These are phyloP conservation scores for Platycnemis pennipes DNA, from an alignment of 2,888 invertebrate genomes.

Conservation along the genomic window DNA sequence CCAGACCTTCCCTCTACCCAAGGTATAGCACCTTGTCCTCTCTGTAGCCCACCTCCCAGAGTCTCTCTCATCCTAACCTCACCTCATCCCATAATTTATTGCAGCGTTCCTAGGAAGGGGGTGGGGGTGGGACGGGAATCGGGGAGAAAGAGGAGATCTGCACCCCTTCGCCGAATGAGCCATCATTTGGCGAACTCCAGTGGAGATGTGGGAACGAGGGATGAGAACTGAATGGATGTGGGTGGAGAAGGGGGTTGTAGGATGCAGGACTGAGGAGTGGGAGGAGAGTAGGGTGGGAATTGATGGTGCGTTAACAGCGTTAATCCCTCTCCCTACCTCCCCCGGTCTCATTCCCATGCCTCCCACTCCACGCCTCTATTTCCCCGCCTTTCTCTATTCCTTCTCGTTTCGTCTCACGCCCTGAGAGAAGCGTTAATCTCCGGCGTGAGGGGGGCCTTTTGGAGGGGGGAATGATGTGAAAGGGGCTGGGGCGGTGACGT, in stretches of 20 bases:
- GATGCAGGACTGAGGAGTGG: neutral
- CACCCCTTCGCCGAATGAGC: conserved; percentile 21
- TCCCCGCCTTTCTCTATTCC: neutral
- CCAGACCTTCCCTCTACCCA: no score
- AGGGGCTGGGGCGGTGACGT: neutral
- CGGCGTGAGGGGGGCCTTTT: neutral
- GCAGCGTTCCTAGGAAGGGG: conserved; percentile 25
- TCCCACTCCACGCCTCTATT: neutral
- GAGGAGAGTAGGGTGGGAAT: neutral
- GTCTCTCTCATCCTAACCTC: conserved; percentile 13
- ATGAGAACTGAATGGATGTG: neutral
- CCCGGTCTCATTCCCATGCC: neutral
- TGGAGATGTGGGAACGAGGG: neutral
- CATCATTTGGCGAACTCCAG: conserved; percentile 52
- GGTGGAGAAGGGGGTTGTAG: neutral
- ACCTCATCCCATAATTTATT: conserved; percentile 53
- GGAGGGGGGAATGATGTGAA: neutral
- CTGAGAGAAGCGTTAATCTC: conserved; percentile 36
- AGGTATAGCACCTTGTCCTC: conserved; percentile 21
- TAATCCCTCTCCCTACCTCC: neutral
- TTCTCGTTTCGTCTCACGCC: neutral
- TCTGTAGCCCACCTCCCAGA: neutral
- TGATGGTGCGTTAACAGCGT: conserved; percentile 51
- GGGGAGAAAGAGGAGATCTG: neutral
- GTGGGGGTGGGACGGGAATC: neutral